A percentile compares a stretch with the other conserved stretches of the same genome.
Evolutionary conservation across 2,888 invertebrate genomes (phyloP).

Genomic region (Phortica magna): DNA sequence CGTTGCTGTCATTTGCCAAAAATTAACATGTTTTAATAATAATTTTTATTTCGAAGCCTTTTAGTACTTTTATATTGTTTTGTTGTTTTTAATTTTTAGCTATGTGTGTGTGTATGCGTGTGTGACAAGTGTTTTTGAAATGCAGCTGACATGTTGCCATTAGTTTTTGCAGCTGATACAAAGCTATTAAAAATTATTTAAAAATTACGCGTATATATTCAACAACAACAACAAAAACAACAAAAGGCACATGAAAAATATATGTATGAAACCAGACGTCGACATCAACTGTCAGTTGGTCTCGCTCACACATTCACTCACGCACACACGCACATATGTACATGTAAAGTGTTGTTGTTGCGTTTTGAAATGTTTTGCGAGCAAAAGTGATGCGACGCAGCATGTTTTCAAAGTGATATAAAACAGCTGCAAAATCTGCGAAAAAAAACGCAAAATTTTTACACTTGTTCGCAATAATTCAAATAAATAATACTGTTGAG

Average conservation of each 20-base stretch:
- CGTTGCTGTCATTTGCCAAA: background rate
- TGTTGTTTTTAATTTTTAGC: background rate
- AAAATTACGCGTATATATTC: background rate
- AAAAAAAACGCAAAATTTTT: slow-evolving; percentile 13
- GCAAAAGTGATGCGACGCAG: slow-evolving; percentile 10
- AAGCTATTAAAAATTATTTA: background rate
- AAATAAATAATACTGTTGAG: background rate
- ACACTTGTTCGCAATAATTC: slow-evolving; percentile 20
- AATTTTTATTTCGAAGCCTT: too few relatives aligned
- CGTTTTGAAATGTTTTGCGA: slow-evolving; percentile 14
- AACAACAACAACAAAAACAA: background rate
- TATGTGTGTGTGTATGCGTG: background rate
- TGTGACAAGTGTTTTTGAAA: background rate
- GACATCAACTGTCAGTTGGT: background rate
- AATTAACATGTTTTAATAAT: background rate
- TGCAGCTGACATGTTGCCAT: background rate
- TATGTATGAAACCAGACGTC: slow-evolving; percentile 1
- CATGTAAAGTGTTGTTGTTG: background rate
- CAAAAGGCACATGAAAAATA: too few relatives aligned
- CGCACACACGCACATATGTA: background rate
- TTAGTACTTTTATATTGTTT: too few relatives aligned
- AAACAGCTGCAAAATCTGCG: slow-evolving; percentile 35
- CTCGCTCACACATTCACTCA: background rate
- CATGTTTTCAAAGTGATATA: slow-evolving; percentile 4
- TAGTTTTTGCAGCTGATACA: background rate